A percentile compares a stretch with the other conserved stretches of the same genome.
Conservation (phyloP, 2,797 vertebrate genomes). For the Channallabes apus region DNA sequence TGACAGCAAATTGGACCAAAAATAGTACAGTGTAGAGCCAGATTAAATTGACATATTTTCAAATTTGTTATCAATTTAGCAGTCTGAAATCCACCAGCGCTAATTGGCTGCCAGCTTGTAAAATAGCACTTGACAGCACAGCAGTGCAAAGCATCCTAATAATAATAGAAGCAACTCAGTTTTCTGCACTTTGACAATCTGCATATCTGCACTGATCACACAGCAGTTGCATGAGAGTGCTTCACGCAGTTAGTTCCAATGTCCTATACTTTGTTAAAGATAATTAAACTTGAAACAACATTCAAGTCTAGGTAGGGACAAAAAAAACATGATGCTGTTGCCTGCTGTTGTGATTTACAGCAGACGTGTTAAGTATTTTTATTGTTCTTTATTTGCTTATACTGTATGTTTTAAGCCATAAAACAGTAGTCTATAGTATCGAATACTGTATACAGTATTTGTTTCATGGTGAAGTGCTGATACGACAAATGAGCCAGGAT, state of each 20-base stretch:
- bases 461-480: background rate
- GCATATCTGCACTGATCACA: background rate
- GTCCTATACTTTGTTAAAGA: background rate
- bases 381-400: background rate
- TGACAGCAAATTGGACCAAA: background rate
- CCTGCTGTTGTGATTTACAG: background rate
- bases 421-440: background rate
- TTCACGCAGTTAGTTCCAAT: background rate
- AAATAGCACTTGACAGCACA: slow-evolving; percentile 18
- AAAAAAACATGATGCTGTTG: background rate
- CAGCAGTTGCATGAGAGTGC: background rate
- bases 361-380: background rate
- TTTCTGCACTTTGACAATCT: background rate
- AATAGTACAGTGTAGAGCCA: background rate
- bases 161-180: background rate
- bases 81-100: background rate
- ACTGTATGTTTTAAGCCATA: background rate
- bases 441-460: background rate
- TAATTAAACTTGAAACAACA: background rate
- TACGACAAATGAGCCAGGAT: background rate
- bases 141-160: slow-evolving; percentile 2
- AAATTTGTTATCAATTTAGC: background rate
- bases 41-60: background rate
- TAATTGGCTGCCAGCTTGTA: slow-evolving; percentile 11
- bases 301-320: background rate